Evolutionary conservation across 30 jellyfish, hydroid and myxozoan species (phyloP), one percentile per base, ranked within the genome.

Genomic region (Aurelia coerulea): DNA sequence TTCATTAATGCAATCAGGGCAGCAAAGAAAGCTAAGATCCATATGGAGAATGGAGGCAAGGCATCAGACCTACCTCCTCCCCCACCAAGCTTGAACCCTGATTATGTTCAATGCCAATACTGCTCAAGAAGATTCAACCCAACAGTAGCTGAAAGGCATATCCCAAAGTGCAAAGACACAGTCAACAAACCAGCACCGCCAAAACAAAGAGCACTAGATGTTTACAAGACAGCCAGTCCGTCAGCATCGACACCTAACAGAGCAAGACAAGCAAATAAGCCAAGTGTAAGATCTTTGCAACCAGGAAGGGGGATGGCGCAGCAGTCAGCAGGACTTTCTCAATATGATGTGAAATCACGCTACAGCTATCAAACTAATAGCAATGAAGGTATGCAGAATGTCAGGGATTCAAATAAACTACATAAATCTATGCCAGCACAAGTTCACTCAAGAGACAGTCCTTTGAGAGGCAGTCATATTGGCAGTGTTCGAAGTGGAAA

Each of bases 1-100:
- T 92, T 92, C 42, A 81, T 92, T 17, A 76, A 81, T 39, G 67
- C 98, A 10, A 92, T 92, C 15, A 62, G 98, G 19, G 97, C 97
- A 18, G 98, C 98, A 33, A 92, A 79, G 77, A 73, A 87, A 66
- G 97, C 83, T 4, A 87, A 71, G 33, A 39, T 0, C 17, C 92
- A 92, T 68, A 75, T 92, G 92, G 97, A 82, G 6, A 81, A 68
- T n/a, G 98, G 98, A 19, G 98, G 98, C 33, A 86, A 80, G 59
- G 98, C 95, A 31, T 92, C 98, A 34, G 98, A 92, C 80, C 94
- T 92, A 6, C 98, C 98, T 33, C 98, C 98, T 64, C 98, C 98
- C 37, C 98, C 98, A 50, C 98, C 98, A 17, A 86, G 97, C 54
- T 78, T 92, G 49, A 92, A 92, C 66, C 97, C 97, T 1, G 95